A percentile compares a stretch with the other conserved stretches of the same genome.
phyloP scores from a whole-genome alignment of 2,888 invertebrate genomes.

The Panopea generosa region DNA sequence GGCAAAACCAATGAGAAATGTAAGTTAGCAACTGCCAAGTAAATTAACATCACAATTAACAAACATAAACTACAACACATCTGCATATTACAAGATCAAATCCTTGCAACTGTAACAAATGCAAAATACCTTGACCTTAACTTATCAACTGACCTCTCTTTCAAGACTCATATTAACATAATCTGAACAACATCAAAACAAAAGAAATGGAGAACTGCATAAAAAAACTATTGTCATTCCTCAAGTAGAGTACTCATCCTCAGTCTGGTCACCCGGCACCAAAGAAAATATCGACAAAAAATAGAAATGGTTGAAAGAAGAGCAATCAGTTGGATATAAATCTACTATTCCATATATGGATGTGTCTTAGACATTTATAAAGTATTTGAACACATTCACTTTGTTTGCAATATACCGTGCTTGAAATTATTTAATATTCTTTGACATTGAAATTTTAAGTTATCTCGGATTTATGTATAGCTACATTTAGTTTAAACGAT shows the following conservation, averaged over 20 bases:
- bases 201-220: background rate
- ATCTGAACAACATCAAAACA: background rate
- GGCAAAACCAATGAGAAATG: background rate
- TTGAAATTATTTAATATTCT: too few relatives aligned
- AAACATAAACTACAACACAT: background rate
- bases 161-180: background rate
- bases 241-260: constrained; percentile 12
- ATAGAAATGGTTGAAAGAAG: constrained; percentile 11
- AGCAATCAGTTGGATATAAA: constrained; percentile 24
- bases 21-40: constrained; percentile 3
- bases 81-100: background rate
- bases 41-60: background rate
- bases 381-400: too few relatives aligned
- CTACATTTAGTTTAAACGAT: too few relatives aligned
- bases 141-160: background rate
- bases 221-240: constrained; percentile 15
- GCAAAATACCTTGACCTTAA: constrained; percentile 14
- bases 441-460: too few relatives aligned
- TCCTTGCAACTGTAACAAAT: background rate
- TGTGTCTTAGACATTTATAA: constrained; percentile 21
- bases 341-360: constrained; percentile 14
- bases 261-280: constrained; percentile 25
- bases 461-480: too few relatives aligned
- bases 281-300: background rate
- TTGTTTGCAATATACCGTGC: too few relatives aligned